These are phyloP conservation scores for Sebastolobus altivelis DNA, from an alignment of 2,797 vertebrate species.

Conservation along the genomic window DNA sequence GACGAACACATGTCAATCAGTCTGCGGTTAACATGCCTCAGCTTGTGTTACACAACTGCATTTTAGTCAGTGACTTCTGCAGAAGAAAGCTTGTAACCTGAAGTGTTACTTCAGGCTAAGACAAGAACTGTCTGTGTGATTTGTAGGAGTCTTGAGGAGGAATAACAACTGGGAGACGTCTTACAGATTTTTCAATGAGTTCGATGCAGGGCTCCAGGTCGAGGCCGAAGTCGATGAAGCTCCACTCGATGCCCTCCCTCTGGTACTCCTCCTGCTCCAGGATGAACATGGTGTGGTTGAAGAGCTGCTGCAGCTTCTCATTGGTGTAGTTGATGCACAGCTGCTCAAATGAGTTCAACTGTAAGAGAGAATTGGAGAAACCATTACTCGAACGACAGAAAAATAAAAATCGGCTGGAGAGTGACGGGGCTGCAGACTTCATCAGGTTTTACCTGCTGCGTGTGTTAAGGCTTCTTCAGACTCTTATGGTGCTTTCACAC, in stretches of 20 bases:
- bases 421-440: background rate
- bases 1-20: background rate
- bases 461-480: too few relatives aligned
- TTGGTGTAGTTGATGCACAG: slow-evolving; percentile 99
- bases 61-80: background rate
- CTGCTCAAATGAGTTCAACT: slow-evolving; percentile 99
- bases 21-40: background rate
- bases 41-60: background rate
- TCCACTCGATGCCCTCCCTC: slow-evolving; percentile 99
- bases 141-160: background rate
- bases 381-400: background rate
- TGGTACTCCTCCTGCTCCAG: slow-evolving; percentile 99
- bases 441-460: background rate
- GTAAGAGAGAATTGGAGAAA: slow-evolving; percentile 1
- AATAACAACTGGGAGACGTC: background rate
- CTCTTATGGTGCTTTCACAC: too few relatives aligned
- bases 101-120: background rate
- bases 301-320: slow-evolving; percentile 98
- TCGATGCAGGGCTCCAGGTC: slow-evolving; percentile 99
- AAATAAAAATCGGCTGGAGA: background rate
- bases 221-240: slow-evolving; percentile 98
- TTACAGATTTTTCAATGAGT: slow-evolving; percentile 94
- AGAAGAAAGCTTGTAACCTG: background rate
- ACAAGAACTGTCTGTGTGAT: background rate
- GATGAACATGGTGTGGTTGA: slow-evolving; percentile 99